phyloP scores from a whole-genome alignment of 2,888 invertebrate genomes.

The Hydroisotoma schaefferi region DNA sequence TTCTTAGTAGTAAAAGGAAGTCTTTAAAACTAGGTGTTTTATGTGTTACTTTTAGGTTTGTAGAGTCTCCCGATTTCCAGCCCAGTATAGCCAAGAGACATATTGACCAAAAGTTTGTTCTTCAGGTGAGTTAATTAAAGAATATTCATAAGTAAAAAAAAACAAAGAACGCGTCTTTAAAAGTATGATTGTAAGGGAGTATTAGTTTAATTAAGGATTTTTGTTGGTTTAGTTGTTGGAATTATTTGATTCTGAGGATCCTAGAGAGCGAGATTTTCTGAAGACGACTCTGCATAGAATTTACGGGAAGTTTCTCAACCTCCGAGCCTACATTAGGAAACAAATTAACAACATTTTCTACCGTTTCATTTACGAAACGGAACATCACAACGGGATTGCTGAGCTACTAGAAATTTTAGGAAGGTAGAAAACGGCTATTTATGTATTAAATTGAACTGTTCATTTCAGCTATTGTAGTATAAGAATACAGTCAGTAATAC shows the following conservation, averaged over 20 bases:
- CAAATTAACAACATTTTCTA: constrained; percentile 97
- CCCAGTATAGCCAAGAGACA: constrained; percentile 85
- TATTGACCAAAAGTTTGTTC: constrained; percentile 92
- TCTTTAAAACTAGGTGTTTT: neutral
- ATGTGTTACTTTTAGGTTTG: constrained; percentile 60
- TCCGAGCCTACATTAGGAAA: constrained; percentile 94
- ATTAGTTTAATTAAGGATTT: neutral
- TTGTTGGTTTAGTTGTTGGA: constrained; percentile 69
- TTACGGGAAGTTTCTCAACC: constrained; percentile 94
- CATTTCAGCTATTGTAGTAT: neutral
- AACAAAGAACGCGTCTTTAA: too few relatives aligned
- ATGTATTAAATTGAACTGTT: neutral
- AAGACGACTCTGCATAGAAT: constrained; percentile 97
- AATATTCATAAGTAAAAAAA: too few relatives aligned
- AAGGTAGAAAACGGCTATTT: constrained; percentile 57
- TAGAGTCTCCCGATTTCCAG: constrained; percentile 91
- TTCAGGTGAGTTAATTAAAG: constrained; percentile 65
- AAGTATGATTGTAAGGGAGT: constrained; percentile 4
- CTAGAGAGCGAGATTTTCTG: constrained; percentile 90
- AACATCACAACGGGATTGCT: constrained; percentile 96
- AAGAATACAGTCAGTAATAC: neutral
- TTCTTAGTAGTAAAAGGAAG: neutral
- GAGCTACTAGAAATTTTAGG: constrained; percentile 95
- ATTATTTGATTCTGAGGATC: constrained; percentile 95
- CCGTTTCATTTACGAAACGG: constrained; percentile 98